Evolutionary conservation across 2,113 vertebrate species (phyloP).

Genomic region (Australoheros scitulus): DNA sequence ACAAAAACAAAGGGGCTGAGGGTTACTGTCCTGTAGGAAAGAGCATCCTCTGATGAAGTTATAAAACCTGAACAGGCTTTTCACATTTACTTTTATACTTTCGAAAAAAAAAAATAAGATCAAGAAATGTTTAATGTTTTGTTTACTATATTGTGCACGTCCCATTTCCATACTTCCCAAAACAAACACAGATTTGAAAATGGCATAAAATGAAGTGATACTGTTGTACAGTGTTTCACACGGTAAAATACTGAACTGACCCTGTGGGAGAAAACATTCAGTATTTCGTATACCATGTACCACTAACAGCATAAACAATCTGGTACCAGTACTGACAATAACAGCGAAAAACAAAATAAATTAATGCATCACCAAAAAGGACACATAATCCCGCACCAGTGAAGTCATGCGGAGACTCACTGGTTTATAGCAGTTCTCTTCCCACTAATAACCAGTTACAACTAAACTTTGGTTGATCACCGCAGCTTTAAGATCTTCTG

Average conservation of each 20-base stretch:
- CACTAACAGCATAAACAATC: no score
- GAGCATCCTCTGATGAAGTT: not conserved
- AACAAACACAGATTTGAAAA: not conserved
- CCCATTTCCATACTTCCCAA: not conserved
- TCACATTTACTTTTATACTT: not conserved
- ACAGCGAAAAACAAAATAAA: not conserved
- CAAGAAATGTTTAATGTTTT: not conserved
- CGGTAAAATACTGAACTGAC: not conserved
- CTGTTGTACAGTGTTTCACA: not conserved
- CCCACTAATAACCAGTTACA: not conserved
- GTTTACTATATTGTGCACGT: not conserved
- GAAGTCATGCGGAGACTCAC: not conserved
- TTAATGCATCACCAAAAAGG: not conserved
- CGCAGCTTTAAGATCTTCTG: not conserved
- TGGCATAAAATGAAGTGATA: not conserved
- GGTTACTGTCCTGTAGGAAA: not conserved
- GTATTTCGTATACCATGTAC: not conserved
- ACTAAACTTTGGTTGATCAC: not conserved
- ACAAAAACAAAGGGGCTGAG: not conserved
- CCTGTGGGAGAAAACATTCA: not conserved
- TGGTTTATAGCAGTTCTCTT: accelerated
- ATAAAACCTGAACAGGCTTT: not conserved
- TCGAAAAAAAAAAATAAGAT: not conserved
- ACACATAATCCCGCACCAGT: not conserved
- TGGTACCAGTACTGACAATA: no score